Base-by-base conservation (phyloP, 1,140 invertebrate genomes). In the Homalodisca vitripennis region DNA sequence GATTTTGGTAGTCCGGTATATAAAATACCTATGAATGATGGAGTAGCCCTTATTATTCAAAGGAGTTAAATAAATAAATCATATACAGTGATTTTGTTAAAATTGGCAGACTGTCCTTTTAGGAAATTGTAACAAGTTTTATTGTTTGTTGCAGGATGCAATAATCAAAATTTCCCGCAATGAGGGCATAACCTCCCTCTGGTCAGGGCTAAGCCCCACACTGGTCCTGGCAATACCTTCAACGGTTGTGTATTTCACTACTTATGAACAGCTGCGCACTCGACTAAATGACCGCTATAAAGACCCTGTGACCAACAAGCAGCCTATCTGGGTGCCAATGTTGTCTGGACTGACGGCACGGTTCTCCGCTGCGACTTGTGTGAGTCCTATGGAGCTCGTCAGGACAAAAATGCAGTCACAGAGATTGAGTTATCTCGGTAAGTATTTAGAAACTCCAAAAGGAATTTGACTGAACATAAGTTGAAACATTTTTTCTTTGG, bases 351-450 rank as follows among this genome's bases (percentile, higher is more conserved):
- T 86, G 14, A 83, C 86, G 32, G 95, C 95, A 12, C 85, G 97
- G 80, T 84, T 89, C 17, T 86, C 89, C 80, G 90, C 96, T 27
- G 95, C 93, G 0, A 90, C 90, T 26, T 77, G 94, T 73, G 94
- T 99, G 14, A 97, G 91, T 79, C 98, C 98, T 24, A 80, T 99
- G 73, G 98, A 99, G 83, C 85, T 99, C 73, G 88, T 98, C 67
- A 86, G 97, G 77, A 99, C 97, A 1, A 98, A 98, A 84, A 97
- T 99, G 93, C 98, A 99, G 78, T 98, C 96, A 0, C 88, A 94
- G 77, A 91, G 88, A 79, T 83, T 98, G 71, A 92, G 88, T 72
- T 97, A 98, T 80, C 81, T 82, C 74, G 91, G 93, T 93, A 84
- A 68, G 63, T 31, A 14, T 64, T 57, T 31, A n/a, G n/a, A n/a